Percentiles rank a stretch among this genome's conserved stretches.
phyloP scores from a whole-genome alignment of 2,113 vertebrate species.

The Benitochromis conjunctus region DNA sequence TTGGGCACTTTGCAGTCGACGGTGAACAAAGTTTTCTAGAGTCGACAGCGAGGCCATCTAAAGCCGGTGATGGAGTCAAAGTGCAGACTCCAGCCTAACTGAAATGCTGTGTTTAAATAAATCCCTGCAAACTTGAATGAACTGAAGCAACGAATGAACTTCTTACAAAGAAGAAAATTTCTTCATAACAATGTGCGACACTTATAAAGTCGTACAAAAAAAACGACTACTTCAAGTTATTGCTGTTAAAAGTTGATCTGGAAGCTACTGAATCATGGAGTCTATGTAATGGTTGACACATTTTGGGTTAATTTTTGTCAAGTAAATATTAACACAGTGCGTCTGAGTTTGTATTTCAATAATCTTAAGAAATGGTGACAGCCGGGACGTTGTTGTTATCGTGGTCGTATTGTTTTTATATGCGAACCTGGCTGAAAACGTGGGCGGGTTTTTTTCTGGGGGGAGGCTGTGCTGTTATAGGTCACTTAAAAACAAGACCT shows the following conservation, averaged over 20 bases:
- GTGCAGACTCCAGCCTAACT: not conserved
- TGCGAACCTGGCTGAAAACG: not conserved
- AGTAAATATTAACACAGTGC: not conserved
- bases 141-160: not conserved
- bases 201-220: too few species aligned
- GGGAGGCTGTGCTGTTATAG: not conserved
- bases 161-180: not conserved
- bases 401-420: not conserved
- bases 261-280: not conserved
- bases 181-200: not conserved
- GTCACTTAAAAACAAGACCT: not conserved
- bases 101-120: not conserved
- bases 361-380: not conserved
- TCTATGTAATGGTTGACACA: not conserved
- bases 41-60: not conserved
- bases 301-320: not conserved
- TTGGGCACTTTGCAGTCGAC: not conserved
- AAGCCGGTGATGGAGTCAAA: not conserved
- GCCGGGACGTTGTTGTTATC: not conserved
- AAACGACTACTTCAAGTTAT: not conserved
- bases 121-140: not conserved
- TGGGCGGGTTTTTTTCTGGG: not conserved
- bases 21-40: not conserved
- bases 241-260: not conserved
- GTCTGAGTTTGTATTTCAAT: not conserved